Evolutionary conservation across 2,888 invertebrate species (phyloP).

Genomic region (Sinodicranocentrus sp.): DNA sequence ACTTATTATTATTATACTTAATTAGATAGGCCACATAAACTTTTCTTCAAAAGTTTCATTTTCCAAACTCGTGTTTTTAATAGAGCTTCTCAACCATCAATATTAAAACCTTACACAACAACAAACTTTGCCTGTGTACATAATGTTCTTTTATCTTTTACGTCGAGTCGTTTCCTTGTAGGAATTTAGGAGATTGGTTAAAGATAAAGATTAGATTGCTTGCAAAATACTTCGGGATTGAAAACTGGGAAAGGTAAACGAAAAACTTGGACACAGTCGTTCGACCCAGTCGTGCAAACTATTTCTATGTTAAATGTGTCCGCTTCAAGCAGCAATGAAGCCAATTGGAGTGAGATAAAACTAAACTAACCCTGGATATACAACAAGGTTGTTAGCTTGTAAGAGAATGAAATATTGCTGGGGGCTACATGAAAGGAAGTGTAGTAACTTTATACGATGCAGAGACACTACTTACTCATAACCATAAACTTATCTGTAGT

Average conservation of each 20-base stretch:
- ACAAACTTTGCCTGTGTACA: neutral
- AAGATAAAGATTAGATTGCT: no score
- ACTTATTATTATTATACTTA: conserved; percentile 29
- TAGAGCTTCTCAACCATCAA: neutral
- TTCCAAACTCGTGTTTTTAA: neutral
- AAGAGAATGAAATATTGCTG: no score
- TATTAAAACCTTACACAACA: neutral
- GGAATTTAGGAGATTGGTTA: neutral
- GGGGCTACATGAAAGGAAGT: no score
- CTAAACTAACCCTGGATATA: neutral
- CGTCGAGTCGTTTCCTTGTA: neutral
- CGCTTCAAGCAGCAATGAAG: neutral
- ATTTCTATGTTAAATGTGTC: neutral
- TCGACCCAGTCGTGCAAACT: neutral
- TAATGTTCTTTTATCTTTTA: neutral
- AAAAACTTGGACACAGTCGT: neutral
- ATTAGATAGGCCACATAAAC: conserved; percentile 12
- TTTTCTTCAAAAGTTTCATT: neutral
- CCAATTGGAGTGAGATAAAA: neutral
- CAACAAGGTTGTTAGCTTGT: no score
- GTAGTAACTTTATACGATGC: no score
- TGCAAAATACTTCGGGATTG: no score
- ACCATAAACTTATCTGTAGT: no score
- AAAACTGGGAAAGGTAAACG: neutral
- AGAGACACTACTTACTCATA: no score